Base-by-base conservation (phyloP, 2,113 vertebrate genomes). In the Raja brachyura region DNA sequence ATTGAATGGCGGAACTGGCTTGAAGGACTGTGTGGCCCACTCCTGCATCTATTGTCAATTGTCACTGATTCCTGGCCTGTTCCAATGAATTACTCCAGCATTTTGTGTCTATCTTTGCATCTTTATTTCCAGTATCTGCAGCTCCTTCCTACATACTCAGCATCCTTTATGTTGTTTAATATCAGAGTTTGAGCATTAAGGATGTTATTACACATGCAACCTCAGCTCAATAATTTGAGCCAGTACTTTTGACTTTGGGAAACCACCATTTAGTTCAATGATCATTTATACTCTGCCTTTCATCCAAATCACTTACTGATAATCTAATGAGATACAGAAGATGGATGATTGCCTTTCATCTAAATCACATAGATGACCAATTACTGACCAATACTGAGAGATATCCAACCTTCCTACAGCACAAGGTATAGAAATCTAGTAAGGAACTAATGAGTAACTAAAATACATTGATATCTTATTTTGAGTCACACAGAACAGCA, bases 261-360 rank as follows among this genome's bases (percentile, higher is more conserved):
- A 81, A 81, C 14, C 78, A 81, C 4, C 78, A 25, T 81, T 22
- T 56, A 56, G 6, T 56, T 81, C 78, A 81, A 81, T 54, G 8
- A 54, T 81, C 7, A 81, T 54, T 81, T 54, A 81, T 54, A 33
- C 59, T 18, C 28, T 88, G 59, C 28, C 28, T 88, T 63, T 63
- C 83, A 88, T 88, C 59, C 59, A 31, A 31, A 88, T 88, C 83
- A 63, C 83, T 63, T 88, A 88, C n/a, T 66, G 59, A 88, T 31
- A 63, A 66, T 88, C 83, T 66, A 88, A 63, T 31, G 83, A 88
- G 83, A n/a, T 63, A 31, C n/a, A 63, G 28, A 31, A 88, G 28
- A 63, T 88, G 59, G 14, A 59, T 31, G 83, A 31, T 63, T n/a
- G 83, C 39, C 39, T 48, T 48, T 48, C 63, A n/a, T 31, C 59